phyloP scores from a whole-genome alignment of 1,140 invertebrate species.

The Leptopilina boulardi region DNA sequence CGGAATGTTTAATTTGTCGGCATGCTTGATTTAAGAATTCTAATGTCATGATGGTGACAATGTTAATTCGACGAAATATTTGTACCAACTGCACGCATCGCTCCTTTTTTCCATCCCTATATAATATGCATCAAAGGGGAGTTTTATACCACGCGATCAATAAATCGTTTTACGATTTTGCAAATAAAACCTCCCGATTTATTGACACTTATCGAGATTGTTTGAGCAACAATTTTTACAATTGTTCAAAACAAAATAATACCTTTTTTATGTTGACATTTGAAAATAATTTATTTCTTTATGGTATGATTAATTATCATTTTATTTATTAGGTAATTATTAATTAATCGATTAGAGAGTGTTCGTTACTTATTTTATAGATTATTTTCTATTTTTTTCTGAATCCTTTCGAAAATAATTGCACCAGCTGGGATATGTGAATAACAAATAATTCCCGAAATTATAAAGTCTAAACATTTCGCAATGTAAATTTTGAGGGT shows the following conservation, averaged over 20 bases:
- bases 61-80: slow-evolving; percentile 20
- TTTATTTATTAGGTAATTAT: too few relatives aligned
- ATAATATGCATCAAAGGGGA: background rate
- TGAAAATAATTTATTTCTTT: too few relatives aligned
- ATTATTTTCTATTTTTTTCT: too few relatives aligned
- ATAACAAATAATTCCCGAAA: background rate
- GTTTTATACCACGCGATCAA: background rate
- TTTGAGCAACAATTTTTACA: too few relatives aligned
- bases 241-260: too few relatives aligned
- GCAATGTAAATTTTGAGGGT: slow-evolving; percentile 2
- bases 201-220: too few relatives aligned
- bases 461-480: background rate
- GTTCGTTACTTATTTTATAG: too few relatives aligned
- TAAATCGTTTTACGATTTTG: background rate
- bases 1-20: slow-evolving; percentile 22
- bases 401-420: too few relatives aligned
- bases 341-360: too few relatives aligned
- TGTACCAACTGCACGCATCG: background rate
- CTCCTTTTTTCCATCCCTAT: background rate
- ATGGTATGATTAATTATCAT: too few relatives aligned
- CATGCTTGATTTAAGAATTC: slow-evolving; percentile 31
- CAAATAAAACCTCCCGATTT: too few relatives aligned
- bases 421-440: background rate
- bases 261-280: too few relatives aligned
- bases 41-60: slow-evolving; percentile 17